phyloP scores from a whole-genome alignment of 2,113 vertebrate species.

The Pterocles burchelli region DNA sequence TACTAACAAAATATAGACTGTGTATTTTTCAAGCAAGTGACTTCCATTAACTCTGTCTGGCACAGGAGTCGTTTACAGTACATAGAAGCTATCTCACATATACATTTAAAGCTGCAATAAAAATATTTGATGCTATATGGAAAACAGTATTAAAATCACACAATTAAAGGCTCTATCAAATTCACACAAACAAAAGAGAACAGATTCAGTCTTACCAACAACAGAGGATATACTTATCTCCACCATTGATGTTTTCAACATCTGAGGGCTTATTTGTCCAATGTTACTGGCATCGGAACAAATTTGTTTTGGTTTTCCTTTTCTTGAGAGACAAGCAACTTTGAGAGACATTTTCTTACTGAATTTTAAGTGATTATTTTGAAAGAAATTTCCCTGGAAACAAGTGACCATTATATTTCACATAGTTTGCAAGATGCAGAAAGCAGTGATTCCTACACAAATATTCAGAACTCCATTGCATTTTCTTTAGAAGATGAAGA shows the following conservation, averaged over 20 bases:
- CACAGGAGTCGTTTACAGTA: not conserved
- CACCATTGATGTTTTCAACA: not conserved
- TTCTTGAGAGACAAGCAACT: not conserved
- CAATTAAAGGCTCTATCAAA: not conserved
- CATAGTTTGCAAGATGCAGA: not conserved
- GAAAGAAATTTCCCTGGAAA: not conserved
- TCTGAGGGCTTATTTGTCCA: not conserved
- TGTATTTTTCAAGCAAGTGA: not conserved
- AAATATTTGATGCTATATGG: not conserved
- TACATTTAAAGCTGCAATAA: not conserved
- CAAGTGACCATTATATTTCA: not conserved
- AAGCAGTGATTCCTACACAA: not conserved
- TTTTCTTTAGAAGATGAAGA: not conserved
- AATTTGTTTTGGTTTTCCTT: not conserved
- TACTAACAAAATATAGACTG: not conserved
- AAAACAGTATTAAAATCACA: not conserved
- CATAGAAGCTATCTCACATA: not conserved
- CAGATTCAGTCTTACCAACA: not conserved
- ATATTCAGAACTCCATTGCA: not conserved
- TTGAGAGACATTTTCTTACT: not conserved
- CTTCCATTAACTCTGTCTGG: not conserved
- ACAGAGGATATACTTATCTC: not conserved
- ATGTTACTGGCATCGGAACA: not conserved
- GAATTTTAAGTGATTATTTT: not conserved
- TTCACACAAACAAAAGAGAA: not conserved